Base-by-base conservation (phyloP, 2,888 invertebrate genomes). In the Dynastes hyllus region DNA sequence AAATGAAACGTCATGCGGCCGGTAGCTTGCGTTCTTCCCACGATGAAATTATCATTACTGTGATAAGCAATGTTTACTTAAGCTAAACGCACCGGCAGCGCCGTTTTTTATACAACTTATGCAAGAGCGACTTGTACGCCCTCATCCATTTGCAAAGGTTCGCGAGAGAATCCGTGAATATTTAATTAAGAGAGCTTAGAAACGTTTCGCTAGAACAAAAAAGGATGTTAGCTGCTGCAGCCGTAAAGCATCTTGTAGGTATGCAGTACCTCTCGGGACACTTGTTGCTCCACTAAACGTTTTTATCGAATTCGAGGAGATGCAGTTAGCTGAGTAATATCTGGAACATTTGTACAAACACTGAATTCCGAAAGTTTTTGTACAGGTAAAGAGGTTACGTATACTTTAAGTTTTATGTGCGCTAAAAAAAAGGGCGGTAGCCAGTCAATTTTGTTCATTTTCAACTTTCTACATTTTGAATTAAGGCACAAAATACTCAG, bases 11-110 rank as follows among this genome's bases (percentile, higher is more conserved):
- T 5, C 53, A 53, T 16, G 11, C 9, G 51, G 51, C n/a, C 51
- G 51, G n/a, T 13, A 53, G 53, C 53, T 53, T 53, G 53, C 16
- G 66, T 40, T 1, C 3, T 66, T 66, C 66, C 66, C 37, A 66
- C 66, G 40, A 66, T 66, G 32, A 65, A 32, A 65, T 65, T 37
- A 1, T 37, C 65, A 13, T 65, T 37, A 65, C 53, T n/a, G 16
- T 37, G 37, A 65, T 65, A 65, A 65, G 53, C 27, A 11, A 11
- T 29, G 61, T 65, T 37, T 40, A 16, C 16, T 37, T 66, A 32
- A 22, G 66, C 13, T 66, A 66, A 66, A 3, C 16, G 53, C n/a
- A 6, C 16, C 5, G 53, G 16, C 53, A 40, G 8, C n/a, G 5
- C 5, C 40, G 45, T 40, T 40, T 37, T 66, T n/a, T 66, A 1